Conservation (phyloP, 2,888 invertebrate genomes). For the Acleris holmiana region DNA sequence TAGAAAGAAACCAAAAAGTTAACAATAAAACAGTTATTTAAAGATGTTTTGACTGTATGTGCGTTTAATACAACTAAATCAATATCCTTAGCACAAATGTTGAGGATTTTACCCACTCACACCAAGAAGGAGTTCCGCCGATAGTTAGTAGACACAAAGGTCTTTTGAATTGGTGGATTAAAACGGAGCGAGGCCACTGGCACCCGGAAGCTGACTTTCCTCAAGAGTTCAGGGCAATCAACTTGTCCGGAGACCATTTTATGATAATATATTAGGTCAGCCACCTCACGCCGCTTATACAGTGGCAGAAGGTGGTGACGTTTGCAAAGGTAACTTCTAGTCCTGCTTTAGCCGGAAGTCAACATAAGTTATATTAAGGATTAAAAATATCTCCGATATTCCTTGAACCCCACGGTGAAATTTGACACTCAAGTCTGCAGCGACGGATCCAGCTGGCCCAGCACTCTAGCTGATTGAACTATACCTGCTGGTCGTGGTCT, state of each 20-base stretch:
- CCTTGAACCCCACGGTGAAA: too few relatives aligned
- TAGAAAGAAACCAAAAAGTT: too few relatives aligned
- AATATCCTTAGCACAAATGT: neutral
- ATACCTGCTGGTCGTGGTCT: slow-evolving; percentile 46
- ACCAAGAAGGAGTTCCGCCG: neutral
- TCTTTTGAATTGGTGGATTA: neutral
- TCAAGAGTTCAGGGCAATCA: neutral
- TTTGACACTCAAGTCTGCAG: too few relatives aligned
- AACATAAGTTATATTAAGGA: too few relatives aligned
- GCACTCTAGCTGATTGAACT: too few relatives aligned
- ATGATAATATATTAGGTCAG: neutral
- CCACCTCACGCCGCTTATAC: neutral
- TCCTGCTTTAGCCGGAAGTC: too few relatives aligned
- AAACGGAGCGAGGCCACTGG: neutral
- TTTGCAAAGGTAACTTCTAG: too few relatives aligned
- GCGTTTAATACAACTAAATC: neutral
- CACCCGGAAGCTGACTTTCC: neutral
- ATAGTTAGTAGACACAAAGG: neutral
- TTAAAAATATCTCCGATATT: too few relatives aligned
- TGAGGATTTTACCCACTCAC: neutral
- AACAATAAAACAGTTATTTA: too few relatives aligned
- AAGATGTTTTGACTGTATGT: neutral
- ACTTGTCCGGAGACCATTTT: neutral
- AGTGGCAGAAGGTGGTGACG: neutral
- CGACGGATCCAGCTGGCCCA: too few relatives aligned